Evolutionary conservation across 2,113 vertebrate species (phyloP).

Genomic region (Sinocyclocheilus maitianheensis): DNA sequence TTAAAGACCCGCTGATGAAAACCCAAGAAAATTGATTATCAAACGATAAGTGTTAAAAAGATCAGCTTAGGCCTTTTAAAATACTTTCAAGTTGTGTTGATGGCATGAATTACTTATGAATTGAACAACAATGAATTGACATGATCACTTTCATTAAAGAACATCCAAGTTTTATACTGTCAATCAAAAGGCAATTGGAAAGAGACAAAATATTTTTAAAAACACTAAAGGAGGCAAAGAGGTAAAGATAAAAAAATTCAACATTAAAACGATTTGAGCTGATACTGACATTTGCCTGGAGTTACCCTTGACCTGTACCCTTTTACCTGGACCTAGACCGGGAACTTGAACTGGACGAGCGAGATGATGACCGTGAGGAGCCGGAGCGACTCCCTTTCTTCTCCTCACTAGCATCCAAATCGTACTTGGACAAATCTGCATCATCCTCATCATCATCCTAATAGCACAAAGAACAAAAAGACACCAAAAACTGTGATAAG

Average conservation of each 20-base stretch:
- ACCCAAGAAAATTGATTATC: not conserved
- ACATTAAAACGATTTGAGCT: slow-evolving; percentile 76
- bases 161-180: not conserved
- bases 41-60: not conserved
- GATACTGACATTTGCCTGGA: slow-evolving; percentile 99
- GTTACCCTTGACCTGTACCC: slow-evolving; percentile 99
- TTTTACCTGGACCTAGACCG: slow-evolving; percentile 99
- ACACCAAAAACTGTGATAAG: not conserved
- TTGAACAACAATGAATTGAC: not conserved
- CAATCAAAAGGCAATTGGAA: not conserved
- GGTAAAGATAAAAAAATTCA: not conserved
- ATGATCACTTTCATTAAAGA: too few relatives aligned
- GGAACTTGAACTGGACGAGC: slow-evolving; percentile 91
- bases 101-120: not conserved
- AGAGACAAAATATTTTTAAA: too few relatives aligned
- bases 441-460: slow-evolving; percentile 82
- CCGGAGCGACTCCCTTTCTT: slow-evolving; percentile 85
- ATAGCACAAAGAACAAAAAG: not conserved
- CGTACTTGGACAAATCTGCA: slow-evolving; percentile 95
- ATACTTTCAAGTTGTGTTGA: not conserved
- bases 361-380: slow-evolving; percentile 89
- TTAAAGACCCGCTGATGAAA: not conserved
- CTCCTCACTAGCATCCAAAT: slow-evolving; percentile 89
- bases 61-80: not conserved
- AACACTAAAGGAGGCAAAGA: not conserved